Percentiles rank a stretch among this genome's conserved stretches.
Conservation (phyloP, 2,888 invertebrate genomes). For the Lydus trimaculatus region DNA sequence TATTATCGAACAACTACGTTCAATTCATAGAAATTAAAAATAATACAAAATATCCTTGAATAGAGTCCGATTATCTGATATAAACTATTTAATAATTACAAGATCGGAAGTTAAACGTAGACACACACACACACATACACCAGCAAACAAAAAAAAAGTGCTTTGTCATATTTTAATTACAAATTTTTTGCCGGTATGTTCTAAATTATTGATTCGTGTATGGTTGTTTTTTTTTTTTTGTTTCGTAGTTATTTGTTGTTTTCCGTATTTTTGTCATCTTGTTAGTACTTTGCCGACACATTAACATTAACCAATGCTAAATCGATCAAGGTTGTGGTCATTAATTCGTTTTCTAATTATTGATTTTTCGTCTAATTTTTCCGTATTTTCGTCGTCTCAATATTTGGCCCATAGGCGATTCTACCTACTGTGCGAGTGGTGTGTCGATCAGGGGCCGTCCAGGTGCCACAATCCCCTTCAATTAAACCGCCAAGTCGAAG, state of each 20-base stretch:
- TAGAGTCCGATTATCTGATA: not conserved
- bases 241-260: not conserved
- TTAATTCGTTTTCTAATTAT: slow-evolving; percentile 17
- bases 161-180: not conserved
- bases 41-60: not conserved
- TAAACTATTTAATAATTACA: not conserved
- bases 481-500: too few relatives aligned
- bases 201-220: not conserved
- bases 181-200: not conserved
- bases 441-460: too few relatives aligned
- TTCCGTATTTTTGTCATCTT: not conserved
- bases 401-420: too few relatives aligned
- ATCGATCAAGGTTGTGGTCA: slow-evolving; percentile 31
- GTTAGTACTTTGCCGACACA: not conserved
- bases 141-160: not conserved
- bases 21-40: not conserved
- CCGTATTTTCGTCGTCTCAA: too few relatives aligned
- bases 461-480: too few relatives aligned
- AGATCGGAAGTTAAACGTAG: not conserved
- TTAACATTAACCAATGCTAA: not conserved
- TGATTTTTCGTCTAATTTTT: too few relatives aligned
- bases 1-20: not conserved
- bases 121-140: too few relatives aligned
- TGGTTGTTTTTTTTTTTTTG: too few relatives aligned
- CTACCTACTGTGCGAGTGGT: too few relatives aligned